These are phyloP conservation scores for Channa argus DNA, from an alignment of 2,113 vertebrate genomes.

Conservation along the genomic window DNA sequence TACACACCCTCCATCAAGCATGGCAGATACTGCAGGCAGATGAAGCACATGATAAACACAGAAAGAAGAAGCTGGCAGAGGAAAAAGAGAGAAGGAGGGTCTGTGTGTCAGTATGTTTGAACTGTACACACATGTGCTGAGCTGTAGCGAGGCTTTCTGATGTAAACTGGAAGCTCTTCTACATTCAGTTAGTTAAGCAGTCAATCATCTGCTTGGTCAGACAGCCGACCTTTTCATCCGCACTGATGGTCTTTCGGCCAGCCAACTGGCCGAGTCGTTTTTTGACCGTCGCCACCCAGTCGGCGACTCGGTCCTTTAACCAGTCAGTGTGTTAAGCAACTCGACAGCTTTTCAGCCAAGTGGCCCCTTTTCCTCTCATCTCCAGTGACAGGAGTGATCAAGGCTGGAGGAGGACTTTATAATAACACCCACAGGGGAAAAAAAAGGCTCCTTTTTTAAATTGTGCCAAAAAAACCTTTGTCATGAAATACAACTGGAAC, in stretches of 20 bases:
- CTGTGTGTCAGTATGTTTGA: constrained; percentile 55
- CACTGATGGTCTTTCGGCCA: constrained; percentile 16
- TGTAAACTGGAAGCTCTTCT: constrained; percentile 48
- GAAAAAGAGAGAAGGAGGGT: constrained; percentile 62
- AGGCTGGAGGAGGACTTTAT: constrained; percentile 46
- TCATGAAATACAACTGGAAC: constrained; percentile 27
- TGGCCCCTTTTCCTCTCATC: constrained; percentile 15
- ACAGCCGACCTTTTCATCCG: constrained; percentile 13
- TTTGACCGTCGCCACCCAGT: constrained; percentile 25
- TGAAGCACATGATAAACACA: constrained; percentile 63
- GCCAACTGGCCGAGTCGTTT: constrained; percentile 18
- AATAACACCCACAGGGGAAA: constrained; percentile 72
- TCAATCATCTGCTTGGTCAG: constrained; percentile 6
- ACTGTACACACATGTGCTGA: constrained; percentile 62
- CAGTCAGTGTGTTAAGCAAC: constrained; percentile 17
- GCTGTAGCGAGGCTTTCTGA: constrained; percentile 25
- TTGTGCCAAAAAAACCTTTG: constrained; percentile 81
- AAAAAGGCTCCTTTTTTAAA: constrained; percentile 74
- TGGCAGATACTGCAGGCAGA: constrained; percentile 66
- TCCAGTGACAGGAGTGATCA: constrained; percentile 47
- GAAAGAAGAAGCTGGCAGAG: constrained; percentile 58
- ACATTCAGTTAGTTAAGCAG: constrained; percentile 71
- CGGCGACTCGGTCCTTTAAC: constrained; percentile 10
- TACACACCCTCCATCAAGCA: constrained; percentile 62
- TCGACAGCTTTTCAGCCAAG: constrained; percentile 23